Percentiles rank a stretch among this genome's conserved stretches.
phyloP scores from a whole-genome alignment of 30 jellyfish, hydroid and myxozoan genomes.

The Turritopsis rubra region DNA sequence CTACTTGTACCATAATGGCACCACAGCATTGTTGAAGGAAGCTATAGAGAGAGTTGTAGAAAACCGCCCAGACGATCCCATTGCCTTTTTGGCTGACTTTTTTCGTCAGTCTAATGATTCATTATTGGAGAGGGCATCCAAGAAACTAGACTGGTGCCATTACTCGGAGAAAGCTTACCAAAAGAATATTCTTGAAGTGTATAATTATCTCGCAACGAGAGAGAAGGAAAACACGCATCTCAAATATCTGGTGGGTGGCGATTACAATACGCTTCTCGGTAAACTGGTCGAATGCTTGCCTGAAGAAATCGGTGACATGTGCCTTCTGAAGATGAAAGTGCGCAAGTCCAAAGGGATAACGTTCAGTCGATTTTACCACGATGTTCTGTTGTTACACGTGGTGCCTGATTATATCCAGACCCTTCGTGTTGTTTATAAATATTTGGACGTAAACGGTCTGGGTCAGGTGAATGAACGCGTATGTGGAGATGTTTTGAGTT shows the following conservation, averaged over 20 bases:
- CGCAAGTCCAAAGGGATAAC: not conserved
- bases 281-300: constrained; percentile 8
- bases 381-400: constrained; percentile 11
- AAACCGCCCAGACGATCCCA: constrained; percentile 69
- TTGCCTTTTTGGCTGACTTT: constrained; percentile 46
- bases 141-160: constrained; percentile 25
- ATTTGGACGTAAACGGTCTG: not conserved
- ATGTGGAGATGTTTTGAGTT: not conserved
- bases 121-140: constrained; percentile 39
- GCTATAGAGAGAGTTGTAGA: constrained; percentile 39
- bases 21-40: constrained; percentile 30
- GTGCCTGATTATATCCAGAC: not conserved
- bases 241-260: constrained; percentile 21
- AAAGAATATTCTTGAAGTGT: constrained; percentile 48
- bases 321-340: not conserved
- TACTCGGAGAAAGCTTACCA: constrained; percentile 36
- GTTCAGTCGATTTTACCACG: constrained; percentile 7
- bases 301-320: not conserved
- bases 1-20: constrained; percentile 36
- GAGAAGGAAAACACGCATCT: constrained; percentile 60
- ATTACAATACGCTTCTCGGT: not conserved
- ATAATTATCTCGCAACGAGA: constrained; percentile 37
- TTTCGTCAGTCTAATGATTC: constrained; percentile 20
- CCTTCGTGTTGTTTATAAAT: not conserved
- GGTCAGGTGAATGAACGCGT: not conserved